Evolutionary conservation across 2,113 vertebrate genomes (phyloP).

Genomic region (Chaenogobius annularis): DNA sequence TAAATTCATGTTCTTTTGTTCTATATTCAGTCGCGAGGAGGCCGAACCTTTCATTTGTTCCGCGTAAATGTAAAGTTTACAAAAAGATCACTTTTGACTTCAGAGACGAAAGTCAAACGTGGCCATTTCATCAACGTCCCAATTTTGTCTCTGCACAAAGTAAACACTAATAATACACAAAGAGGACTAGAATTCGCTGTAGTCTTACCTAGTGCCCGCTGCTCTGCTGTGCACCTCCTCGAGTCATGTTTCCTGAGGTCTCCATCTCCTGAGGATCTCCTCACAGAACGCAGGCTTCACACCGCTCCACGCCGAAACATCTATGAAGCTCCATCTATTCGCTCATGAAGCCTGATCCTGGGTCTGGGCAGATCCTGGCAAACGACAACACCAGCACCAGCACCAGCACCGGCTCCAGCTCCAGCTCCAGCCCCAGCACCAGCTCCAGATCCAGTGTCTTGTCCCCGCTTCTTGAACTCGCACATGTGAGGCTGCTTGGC

Average conservation of each 20-base stretch:
- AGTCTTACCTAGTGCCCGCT: conserved; percentile 52
- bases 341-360: conserved; percentile 66
- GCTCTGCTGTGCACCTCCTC: conserved; percentile 14
- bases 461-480: neutral
- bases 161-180: neutral
- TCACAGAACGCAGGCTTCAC: neutral
- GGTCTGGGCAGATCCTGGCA: conserved; percentile 34
- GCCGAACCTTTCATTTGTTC: too few species aligned
- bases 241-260: neutral
- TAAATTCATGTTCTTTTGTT: too few species aligned
- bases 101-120: too few species aligned
- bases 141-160: neutral
- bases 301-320: neutral
- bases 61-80: too few species aligned
- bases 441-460: too few species aligned
- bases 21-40: too few species aligned
- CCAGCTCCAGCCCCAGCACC: too few species aligned
- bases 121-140: neutral
- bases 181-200: neutral
- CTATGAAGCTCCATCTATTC: conserved; percentile 19
- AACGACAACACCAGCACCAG: conserved; percentile 1
- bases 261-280: neutral
- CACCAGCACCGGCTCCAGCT: too few species aligned
- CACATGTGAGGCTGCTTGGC: neutral
- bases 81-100: too few species aligned